Evolutionary conservation across 2,888 invertebrate species (phyloP).

Genomic region (Ceriagrion tenellum): DNA sequence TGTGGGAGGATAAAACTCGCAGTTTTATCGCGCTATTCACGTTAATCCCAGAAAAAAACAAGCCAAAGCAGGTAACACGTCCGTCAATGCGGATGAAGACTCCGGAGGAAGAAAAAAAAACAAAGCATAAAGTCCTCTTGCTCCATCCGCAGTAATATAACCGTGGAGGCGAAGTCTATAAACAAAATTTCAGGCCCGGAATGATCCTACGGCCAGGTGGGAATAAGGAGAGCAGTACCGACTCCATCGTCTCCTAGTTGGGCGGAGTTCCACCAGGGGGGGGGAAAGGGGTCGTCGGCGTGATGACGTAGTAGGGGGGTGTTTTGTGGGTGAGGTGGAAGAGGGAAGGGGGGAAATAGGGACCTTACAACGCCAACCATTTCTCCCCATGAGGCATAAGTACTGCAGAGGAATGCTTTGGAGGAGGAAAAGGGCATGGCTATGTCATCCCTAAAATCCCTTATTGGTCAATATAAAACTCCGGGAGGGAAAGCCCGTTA

Average conservation of each 20-base stretch:
- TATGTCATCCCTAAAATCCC: background rate
- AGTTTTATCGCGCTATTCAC: background rate
- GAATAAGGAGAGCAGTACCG: background rate
- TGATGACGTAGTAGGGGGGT: background rate
- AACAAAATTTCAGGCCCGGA: background rate
- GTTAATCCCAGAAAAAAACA: background rate
- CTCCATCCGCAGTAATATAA: slow-evolving; percentile 22
- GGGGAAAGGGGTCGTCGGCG: background rate
- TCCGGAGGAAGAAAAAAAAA: background rate
- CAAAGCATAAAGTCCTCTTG: background rate
- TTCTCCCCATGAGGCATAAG: background rate
- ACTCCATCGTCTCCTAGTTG: background rate
- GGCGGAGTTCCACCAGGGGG: background rate
- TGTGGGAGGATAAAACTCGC: too few relatives aligned
- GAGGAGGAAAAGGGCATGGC: background rate
- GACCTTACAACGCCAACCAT: background rate
- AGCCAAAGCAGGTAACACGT: background rate
- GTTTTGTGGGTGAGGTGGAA: background rate
- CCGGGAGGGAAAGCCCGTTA: background rate
- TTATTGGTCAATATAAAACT: slow-evolving; percentile 12
- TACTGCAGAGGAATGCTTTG: background rate
- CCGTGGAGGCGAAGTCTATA: background rate
- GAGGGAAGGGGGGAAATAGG: background rate
- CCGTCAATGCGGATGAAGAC: background rate
- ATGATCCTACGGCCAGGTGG: background rate